Conservation (phyloP, 2,113 vertebrate species). For the Crocuta crocuta region DNA sequence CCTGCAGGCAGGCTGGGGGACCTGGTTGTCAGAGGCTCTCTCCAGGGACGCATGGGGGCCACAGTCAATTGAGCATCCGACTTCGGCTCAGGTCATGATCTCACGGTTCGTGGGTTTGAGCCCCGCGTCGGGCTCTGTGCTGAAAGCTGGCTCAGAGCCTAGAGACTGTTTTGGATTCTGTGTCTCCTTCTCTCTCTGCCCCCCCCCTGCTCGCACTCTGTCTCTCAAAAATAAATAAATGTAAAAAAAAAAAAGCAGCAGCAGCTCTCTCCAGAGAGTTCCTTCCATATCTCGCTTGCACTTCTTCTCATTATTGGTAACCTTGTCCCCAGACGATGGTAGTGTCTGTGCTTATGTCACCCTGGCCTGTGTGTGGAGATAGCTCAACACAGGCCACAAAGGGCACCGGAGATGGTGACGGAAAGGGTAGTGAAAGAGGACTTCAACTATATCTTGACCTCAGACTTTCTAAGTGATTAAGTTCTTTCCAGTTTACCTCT, state of each 20-base stretch:
- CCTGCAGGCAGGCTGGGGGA: background rate
- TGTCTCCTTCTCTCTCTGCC: too few relatives aligned
- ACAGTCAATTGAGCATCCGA: too few relatives aligned
- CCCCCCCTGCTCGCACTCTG: too few relatives aligned
- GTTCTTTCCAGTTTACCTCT: background rate
- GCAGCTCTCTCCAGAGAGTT: background rate
- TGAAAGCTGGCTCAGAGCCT: too few relatives aligned
- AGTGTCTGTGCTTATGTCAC: background rate
- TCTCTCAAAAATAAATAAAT: too few relatives aligned
- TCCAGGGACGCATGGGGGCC: background rate
- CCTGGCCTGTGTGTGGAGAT: background rate
- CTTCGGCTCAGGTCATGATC: too few relatives aligned
- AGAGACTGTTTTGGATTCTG: too few relatives aligned
- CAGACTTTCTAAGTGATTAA: background rate
- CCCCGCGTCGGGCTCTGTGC: too few relatives aligned
- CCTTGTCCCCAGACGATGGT: background rate
- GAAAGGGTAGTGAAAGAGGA: background rate
- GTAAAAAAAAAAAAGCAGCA: too few relatives aligned
- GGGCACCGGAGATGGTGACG: background rate
- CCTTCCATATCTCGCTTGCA: background rate
- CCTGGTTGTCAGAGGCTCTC: background rate
- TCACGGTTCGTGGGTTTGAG: too few relatives aligned
- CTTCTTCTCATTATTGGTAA: background rate
- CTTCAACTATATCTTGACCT: background rate
- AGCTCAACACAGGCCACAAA: background rate